Base-by-base conservation (phyloP, 2,113 vertebrate genomes). In the Ophthalmolycus amberensis region DNA sequence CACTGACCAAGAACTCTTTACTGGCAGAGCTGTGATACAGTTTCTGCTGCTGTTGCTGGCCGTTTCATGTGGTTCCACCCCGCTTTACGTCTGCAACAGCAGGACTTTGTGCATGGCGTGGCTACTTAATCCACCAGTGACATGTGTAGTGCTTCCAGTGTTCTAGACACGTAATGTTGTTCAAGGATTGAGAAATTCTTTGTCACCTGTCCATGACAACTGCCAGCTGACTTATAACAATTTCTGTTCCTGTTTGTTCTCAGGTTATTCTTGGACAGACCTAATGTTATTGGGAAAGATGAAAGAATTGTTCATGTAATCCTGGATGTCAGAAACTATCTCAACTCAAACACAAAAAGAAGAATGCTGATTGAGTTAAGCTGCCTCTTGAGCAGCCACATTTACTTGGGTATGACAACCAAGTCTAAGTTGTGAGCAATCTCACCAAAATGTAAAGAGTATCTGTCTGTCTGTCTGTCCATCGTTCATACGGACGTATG, bases 31-130 rank as follows among this genome's bases (percentile, higher is more conserved):
- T 86, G 80, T 77, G 75, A 86, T 87, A 66, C 29, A 58, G 85
- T 80, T 85, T 71, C 82, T 85, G 76, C 84, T 83, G 73, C 84
- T 82, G 73, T 72, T 82, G 78, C 77, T 58, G 78, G 34, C n/a
- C 32, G 83, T 91, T 92, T 94, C 81, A 93, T 91, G 89, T 90
- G 91, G 89, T 84, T 73, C 50, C 79, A 68, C 63, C 68, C 85
- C 5, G 59, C 64, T 65, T 65, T 79, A 64, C 38, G 27, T 50
- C 40, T 78, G 64, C 76, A 83, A 34, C 68, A n/a, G 9, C 42
- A 78, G n/a, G 83, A 29, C 82, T 89, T 63, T 85, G 78, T 75
- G 76, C 63, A 44, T 18, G 54, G 73, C 64, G n/a, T 52, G 46
- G 75, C 75, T 59, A 27, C 75, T 75, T 92, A 87, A 91, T 90